Evolutionary conservation across 2,797 vertebrate species (phyloP).

Genomic region (Phrynocephalus forsythii): DNA sequence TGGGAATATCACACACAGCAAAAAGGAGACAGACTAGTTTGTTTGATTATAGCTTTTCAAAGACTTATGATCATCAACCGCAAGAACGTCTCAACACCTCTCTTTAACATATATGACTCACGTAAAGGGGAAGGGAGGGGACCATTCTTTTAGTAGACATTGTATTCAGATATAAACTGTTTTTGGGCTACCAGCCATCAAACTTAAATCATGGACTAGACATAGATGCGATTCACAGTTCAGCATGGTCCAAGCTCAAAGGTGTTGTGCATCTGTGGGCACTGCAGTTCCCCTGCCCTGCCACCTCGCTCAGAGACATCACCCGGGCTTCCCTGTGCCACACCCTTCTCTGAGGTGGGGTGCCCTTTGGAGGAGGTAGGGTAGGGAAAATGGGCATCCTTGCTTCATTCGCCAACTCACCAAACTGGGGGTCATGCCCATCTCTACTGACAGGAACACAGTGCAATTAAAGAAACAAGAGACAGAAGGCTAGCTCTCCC

Average conservation of each 20-base stretch:
- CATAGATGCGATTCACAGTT: too few relatives aligned
- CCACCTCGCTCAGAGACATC: too few relatives aligned
- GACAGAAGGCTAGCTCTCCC: constrained; percentile 1
- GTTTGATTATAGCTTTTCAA: constrained; percentile 38
- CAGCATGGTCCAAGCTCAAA: too few relatives aligned
- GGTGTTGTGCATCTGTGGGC: too few relatives aligned
- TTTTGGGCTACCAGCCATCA: neutral
- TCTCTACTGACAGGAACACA: neutral
- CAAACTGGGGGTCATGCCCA: too few relatives aligned
- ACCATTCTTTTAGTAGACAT: neutral
- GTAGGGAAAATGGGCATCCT: too few relatives aligned
- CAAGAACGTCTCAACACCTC: neutral
- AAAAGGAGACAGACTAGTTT: constrained; percentile 24
- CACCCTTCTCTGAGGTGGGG: too few relatives aligned
- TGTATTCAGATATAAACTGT: neutral
- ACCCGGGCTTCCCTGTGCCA: too few relatives aligned
- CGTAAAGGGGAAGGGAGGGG: neutral
- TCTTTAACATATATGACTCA: constrained; percentile 27
- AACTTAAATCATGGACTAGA: neutral
- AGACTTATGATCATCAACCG: constrained; percentile 44
- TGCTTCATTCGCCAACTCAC: too few relatives aligned
- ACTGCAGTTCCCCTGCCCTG: too few relatives aligned
- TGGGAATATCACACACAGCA: constrained; percentile 28
- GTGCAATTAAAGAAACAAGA: constrained; percentile 14
- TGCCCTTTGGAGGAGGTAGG: too few relatives aligned